phyloP scores from a whole-genome alignment of 2,113 vertebrate species.

The Morone chrysops region DNA sequence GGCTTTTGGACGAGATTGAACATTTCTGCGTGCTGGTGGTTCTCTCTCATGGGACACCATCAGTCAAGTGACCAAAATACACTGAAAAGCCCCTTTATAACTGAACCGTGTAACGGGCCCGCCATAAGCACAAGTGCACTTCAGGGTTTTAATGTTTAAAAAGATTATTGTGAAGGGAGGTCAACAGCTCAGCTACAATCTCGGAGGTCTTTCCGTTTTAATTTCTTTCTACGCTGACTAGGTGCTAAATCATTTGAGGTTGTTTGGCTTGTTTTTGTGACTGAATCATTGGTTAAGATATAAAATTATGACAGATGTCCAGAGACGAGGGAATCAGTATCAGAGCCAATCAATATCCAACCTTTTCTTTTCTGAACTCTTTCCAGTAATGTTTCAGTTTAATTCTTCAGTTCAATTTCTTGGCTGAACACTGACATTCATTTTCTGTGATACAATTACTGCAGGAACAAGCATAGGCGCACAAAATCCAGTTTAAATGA shows the following conservation, averaged over 20 bases:
- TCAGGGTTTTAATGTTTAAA: neutral
- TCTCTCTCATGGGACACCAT: constrained; percentile 68
- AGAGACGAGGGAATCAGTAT: neutral
- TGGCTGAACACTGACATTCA: too few species aligned
- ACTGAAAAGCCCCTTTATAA: constrained; percentile 31
- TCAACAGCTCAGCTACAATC: neutral
- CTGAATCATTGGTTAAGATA: neutral
- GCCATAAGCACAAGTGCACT: constrained; percentile 50
- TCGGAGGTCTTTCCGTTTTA: neutral
- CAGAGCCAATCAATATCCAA: neutral
- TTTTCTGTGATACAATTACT: too few species aligned
- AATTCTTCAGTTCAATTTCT: too few species aligned
- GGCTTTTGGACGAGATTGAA: constrained; percentile 71
- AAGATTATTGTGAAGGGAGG: neutral
- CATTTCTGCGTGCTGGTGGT: constrained; percentile 45
- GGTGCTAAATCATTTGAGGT: neutral
- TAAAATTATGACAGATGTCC: neutral
- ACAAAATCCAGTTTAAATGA: too few species aligned
- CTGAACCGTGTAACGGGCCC: constrained; percentile 69
- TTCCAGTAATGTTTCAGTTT: too few species aligned
- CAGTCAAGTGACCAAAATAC: constrained; percentile 67
- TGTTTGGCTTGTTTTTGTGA: neutral
- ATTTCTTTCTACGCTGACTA: neutral
- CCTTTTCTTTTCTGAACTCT: neutral
- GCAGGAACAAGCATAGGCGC: too few species aligned